A percentile compares a stretch with the other conserved stretches of the same genome.
phyloP scores from a whole-genome alignment of 2,797 vertebrate genomes.

The Xenops minutus region DNA sequence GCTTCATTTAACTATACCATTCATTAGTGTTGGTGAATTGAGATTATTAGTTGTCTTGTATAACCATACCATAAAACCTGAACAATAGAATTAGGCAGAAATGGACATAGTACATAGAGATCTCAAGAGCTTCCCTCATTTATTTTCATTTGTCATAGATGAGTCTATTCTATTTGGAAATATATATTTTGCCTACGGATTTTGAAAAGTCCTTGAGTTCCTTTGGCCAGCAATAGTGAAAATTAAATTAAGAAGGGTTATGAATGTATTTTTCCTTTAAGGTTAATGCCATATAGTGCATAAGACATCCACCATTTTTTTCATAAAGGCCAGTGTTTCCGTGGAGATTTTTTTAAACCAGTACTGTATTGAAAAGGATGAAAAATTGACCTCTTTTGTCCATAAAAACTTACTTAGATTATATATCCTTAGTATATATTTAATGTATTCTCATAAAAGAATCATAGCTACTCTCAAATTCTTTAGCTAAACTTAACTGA shows the following conservation, averaged over 20 bases:
- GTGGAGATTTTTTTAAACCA: background rate
- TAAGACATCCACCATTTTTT: background rate
- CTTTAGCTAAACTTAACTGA: background rate
- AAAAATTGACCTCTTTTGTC: background rate
- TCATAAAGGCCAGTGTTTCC: background rate
- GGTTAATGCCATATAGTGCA: background rate
- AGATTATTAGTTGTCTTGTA: background rate
- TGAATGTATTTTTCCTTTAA: background rate
- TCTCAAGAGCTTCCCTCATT: background rate
- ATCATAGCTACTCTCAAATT: background rate
- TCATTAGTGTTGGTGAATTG: background rate
- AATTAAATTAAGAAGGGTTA: background rate
- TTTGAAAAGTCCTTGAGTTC: background rate
- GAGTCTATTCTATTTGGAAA: background rate
- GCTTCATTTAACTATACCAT: background rate
- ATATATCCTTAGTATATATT: background rate
- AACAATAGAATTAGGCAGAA: background rate
- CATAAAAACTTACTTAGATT: background rate
- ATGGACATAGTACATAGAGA: background rate
- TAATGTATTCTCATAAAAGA: background rate
- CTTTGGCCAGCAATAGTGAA: background rate
- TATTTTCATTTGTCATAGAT: background rate
- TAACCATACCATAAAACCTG: background rate
- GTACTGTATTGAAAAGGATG: background rate
- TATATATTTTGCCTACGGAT: background rate